Conservation (phyloP, 2,888 invertebrate species). For the Anodontia alba region DNA sequence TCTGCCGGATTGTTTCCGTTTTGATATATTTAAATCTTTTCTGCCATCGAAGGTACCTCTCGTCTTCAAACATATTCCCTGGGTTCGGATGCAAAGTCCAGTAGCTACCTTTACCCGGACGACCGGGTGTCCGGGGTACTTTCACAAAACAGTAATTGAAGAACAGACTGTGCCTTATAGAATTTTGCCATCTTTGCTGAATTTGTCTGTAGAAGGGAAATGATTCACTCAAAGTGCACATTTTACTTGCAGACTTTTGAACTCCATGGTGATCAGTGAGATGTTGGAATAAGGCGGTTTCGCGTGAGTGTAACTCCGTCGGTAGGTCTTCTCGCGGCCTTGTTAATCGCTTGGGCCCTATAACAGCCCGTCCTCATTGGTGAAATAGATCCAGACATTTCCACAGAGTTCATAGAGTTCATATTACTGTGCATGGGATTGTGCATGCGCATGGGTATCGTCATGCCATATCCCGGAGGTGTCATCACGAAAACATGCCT, state of each 20-base stretch:
- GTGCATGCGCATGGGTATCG: constrained; percentile 90
- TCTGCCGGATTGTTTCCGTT: constrained; percentile 92
- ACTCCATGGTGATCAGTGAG: constrained; percentile 99
- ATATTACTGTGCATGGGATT: constrained; percentile 87
- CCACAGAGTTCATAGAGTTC: constrained; percentile 79
- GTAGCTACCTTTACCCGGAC: constrained; percentile 99
- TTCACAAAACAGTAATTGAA: constrained; percentile 99
- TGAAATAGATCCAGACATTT: constrained; percentile 74
- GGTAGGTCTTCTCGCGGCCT: constrained; percentile 95
- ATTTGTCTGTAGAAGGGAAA: constrained; percentile 99
- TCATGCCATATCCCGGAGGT: constrained; percentile 88
- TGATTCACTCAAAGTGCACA: constrained; percentile 98
- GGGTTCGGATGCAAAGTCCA: constrained; percentile 99
- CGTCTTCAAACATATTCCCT: constrained; percentile 99
- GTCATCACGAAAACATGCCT: too few species aligned
- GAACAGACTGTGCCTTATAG: constrained; percentile 97
- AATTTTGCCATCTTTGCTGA: constrained; percentile 99
- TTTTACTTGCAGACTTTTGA: constrained; percentile 97
- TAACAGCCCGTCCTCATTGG: constrained; percentile 79
- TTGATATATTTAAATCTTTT: constrained; percentile 99
- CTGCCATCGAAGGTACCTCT: constrained; percentile 97
- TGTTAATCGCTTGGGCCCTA: constrained; percentile 78
- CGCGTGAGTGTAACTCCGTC: constrained; percentile 95
- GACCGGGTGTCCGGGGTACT: constrained; percentile 94
- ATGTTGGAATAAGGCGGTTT: constrained; percentile 97